Percentiles rank a stretch among this genome's conserved stretches.
Evolutionary conservation across 2,797 vertebrate genomes (phyloP).

Genomic region (Cephalopachus bancanus): DNA sequence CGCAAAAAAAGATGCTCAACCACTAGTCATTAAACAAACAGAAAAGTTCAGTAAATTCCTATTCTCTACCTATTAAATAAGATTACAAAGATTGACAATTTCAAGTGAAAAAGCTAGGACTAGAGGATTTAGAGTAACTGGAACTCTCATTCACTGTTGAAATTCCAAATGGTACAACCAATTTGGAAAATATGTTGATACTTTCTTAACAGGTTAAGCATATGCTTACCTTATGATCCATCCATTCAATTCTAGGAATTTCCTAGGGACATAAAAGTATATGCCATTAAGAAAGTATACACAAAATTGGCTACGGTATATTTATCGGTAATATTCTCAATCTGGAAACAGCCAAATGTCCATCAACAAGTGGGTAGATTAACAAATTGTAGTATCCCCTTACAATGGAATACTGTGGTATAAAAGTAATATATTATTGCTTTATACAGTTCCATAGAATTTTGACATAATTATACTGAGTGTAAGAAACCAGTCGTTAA

Average conservation of each 20-base stretch:
- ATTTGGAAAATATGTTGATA: neutral
- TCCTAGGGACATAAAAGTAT: neutral
- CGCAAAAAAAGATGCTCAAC: neutral
- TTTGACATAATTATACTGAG: neutral
- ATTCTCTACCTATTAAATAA: neutral
- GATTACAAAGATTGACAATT: neutral
- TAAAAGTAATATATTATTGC: neutral
- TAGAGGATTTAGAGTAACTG: neutral
- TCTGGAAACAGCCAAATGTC: neutral
- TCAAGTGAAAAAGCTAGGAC: neutral
- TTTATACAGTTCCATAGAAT: neutral
- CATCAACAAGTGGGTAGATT: neutral
- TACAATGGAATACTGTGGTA: neutral
- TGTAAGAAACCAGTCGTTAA: neutral
- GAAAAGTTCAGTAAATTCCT: constrained; percentile 1
- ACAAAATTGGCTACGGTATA: neutral
- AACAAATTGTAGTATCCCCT: neutral
- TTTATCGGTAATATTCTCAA: neutral
- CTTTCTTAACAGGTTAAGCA: neutral
- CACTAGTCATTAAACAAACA: neutral
- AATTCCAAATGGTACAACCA: neutral
- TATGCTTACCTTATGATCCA: neutral
- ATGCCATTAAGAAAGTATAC: neutral
- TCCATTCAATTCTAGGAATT: neutral
- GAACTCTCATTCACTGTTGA: neutral